phyloP scores from a whole-genome alignment of 2,888 invertebrate genomes.

The Pyralis farinalis region DNA sequence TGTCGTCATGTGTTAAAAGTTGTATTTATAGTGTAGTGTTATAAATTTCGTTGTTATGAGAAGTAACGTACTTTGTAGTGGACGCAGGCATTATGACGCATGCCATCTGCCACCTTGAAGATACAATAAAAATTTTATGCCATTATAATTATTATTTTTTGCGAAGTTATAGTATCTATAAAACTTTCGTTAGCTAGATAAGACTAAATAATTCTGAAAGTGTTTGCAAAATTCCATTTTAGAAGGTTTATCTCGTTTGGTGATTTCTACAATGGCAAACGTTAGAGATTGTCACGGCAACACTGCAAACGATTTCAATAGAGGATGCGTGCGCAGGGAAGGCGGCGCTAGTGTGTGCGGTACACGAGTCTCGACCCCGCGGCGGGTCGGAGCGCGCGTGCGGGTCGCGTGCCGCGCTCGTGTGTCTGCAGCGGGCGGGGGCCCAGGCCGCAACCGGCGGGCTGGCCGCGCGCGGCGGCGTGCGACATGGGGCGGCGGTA shows the following conservation, averaged over 20 bases:
- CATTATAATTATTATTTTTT: no score
- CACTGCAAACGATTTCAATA: constrained; percentile 31
- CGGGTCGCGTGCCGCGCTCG: constrained; percentile 41
- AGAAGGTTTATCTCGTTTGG: not conserved
- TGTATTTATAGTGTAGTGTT: constrained; percentile 23
- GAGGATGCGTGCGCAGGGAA: constrained; percentile 40
- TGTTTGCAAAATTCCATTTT: not conserved
- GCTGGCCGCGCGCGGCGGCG: constrained; percentile 66
- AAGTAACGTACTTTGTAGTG: constrained; percentile 14
- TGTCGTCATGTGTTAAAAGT: constrained; percentile 12
- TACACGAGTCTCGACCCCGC: constrained; percentile 46
- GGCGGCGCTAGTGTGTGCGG: constrained; percentile 39
- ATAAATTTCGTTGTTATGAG: constrained; percentile 21
- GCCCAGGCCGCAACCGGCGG: constrained; percentile 43
- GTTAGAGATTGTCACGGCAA: constrained; percentile 31
- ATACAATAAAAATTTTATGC: not conserved
- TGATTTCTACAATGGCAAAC: constrained; percentile 19
- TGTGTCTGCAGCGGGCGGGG: constrained; percentile 38
- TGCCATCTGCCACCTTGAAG: constrained; percentile 13
- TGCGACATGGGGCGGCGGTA: constrained; percentile 86
- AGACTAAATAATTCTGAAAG: no score
- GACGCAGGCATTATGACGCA: no score
- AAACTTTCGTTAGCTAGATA: no score
- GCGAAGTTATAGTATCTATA: no score
- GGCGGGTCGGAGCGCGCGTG: constrained; percentile 54